Evolutionary conservation across 2,797 vertebrate genomes (phyloP).

Genomic region (Pteronotus mesoamericanus): DNA sequence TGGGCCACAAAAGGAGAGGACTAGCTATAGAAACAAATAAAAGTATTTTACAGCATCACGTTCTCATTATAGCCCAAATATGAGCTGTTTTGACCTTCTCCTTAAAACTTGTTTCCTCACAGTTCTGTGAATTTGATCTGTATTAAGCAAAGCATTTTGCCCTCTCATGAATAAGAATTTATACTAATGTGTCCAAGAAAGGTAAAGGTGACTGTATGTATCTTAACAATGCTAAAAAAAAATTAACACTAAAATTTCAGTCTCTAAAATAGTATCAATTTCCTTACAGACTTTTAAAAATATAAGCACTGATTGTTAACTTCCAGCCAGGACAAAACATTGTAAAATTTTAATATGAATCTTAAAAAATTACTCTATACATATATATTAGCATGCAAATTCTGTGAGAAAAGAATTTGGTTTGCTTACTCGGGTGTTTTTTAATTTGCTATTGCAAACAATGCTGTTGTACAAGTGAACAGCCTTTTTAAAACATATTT

Average conservation of each 20-base stretch:
- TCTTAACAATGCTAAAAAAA: conserved; percentile 20
- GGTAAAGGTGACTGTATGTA: not conserved
- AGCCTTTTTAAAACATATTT: not conserved
- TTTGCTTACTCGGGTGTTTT: not conserved
- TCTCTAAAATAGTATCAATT: not conserved
- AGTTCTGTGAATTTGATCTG: not conserved
- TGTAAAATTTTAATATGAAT: not conserved
- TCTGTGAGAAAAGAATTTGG: not conserved
- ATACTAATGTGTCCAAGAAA: not conserved
- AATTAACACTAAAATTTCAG: not conserved
- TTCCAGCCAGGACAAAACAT: not conserved
- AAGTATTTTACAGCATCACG: not conserved
- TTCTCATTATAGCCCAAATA: not conserved
- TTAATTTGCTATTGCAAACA: not conserved
- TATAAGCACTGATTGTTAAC: not conserved
- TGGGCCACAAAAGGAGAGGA: not conserved
- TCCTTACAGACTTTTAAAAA: not conserved
- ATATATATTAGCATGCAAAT: not conserved
- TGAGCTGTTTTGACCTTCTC: not conserved
- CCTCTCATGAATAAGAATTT: not conserved
- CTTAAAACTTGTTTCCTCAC: not conserved
- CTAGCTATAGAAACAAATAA: not conserved
- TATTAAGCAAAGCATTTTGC: conserved; percentile 31
- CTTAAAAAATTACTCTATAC: not conserved
- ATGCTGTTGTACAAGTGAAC: not conserved